Evolutionary conservation across 2,113 vertebrate species (phyloP).

Genomic region (Pristiophorus japonicus): DNA sequence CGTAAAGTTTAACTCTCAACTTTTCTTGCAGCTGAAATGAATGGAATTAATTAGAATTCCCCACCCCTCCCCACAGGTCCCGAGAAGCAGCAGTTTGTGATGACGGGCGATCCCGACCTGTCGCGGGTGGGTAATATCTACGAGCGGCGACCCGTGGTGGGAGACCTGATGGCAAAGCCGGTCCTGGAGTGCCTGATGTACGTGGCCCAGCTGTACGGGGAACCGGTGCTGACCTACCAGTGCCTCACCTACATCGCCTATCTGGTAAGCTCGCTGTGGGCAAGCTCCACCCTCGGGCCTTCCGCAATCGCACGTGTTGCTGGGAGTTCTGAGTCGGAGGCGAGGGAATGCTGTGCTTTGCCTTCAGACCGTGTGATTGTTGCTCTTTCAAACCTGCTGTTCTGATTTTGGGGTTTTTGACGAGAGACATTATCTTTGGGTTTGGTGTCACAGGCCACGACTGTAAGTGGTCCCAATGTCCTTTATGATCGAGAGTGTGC

Average conservation of each 20-base stretch:
- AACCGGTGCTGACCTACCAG: slow-evolving; percentile 93
- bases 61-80: slow-evolving; percentile 56
- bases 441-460: not conserved
- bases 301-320: not conserved
- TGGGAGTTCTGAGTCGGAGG: not conserved
- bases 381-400: not conserved
- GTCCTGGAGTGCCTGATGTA: slow-evolving; percentile 88
- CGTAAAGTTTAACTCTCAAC: not conserved
- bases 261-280: slow-evolving; percentile 68
- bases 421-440: not conserved
- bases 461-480: not conserved
- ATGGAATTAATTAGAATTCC: not conserved
- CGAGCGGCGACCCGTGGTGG: slow-evolving; percentile 76
- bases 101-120: slow-evolving; percentile 60
- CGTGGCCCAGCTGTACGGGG: slow-evolving; percentile 85
- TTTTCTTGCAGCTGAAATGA: not conserved
- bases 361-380: not conserved
- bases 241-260: slow-evolving; percentile 96
- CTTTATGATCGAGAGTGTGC: not conserved
- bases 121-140: slow-evolving; percentile 73
- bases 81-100: slow-evolving; percentile 80
- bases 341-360: not conserved
- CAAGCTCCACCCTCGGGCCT: no score
- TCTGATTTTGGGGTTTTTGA: not conserved
- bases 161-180: slow-evolving; percentile 76